Evolutionary conservation across 2,113 vertebrate genomes (phyloP).

Genomic region (Bostrychus sinensis): DNA sequence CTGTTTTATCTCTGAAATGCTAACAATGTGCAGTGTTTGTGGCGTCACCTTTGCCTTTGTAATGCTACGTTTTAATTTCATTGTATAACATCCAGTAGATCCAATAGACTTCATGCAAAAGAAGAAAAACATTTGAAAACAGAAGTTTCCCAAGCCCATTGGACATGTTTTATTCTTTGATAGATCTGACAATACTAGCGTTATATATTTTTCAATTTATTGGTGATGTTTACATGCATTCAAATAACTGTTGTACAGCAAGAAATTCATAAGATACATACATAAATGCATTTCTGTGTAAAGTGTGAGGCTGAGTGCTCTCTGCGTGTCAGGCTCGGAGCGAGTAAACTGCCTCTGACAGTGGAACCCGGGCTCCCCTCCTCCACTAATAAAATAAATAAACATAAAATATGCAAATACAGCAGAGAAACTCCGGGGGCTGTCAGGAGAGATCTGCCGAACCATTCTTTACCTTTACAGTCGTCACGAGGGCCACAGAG

Average conservation of each 20-base stretch:
- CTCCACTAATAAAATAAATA: constrained; percentile 71
- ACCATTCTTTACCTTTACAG: constrained; percentile 71
- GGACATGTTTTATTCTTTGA: no score
- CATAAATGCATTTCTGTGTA: constrained; percentile 32
- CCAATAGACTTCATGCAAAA: no score
- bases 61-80: no score
- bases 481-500: constrained; percentile 40
- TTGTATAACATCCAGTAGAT: no score
- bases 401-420: constrained; percentile 74
- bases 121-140: no score
- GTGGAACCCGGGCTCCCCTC: constrained; percentile 40
- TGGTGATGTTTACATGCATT: constrained; percentile 15
- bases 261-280: constrained; percentile 18
- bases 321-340: constrained; percentile 56
- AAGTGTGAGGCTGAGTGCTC: not conserved
- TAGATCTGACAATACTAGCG: no score
- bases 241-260: not conserved
- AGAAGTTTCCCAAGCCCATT: no score
- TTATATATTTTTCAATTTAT: constrained; percentile 21
- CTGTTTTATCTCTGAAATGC: no score
- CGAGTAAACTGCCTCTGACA: constrained; percentile 44
- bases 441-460: constrained; percentile 60
- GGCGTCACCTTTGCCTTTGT: no score
- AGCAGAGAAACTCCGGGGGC: constrained; percentile 35
- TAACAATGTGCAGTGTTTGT: no score